These are phyloP conservation scores for Rallus crepitans DNA, from an alignment of 2,797 vertebrate species.

Conservation along the genomic window DNA sequence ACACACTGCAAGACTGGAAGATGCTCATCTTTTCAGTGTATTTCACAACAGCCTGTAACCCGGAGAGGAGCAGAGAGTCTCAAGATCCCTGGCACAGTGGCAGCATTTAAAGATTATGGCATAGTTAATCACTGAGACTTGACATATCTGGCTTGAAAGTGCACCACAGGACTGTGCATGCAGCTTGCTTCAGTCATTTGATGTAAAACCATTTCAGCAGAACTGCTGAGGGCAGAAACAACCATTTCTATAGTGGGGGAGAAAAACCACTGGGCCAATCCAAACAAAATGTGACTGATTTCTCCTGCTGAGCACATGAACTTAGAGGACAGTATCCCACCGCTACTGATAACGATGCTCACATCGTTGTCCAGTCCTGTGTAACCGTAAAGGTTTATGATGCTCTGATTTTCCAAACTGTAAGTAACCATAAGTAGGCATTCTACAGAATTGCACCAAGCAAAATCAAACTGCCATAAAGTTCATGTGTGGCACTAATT, in stretches of 20 bases:
- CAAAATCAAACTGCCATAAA: conserved; percentile 50
- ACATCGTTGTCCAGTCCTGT: not conserved
- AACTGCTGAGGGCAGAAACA: not conserved
- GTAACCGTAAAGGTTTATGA: not conserved
- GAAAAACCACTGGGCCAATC: not conserved
- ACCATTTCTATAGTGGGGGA: not conserved
- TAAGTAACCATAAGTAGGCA: not conserved
- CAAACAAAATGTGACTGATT: not conserved
- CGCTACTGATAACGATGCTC: not conserved
- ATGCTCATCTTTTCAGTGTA: not conserved
- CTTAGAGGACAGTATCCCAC: not conserved
- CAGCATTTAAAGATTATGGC: not conserved
- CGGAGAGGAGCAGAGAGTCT: not conserved
- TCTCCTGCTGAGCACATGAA: not conserved
- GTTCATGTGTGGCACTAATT: conserved; percentile 60
- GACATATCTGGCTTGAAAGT: not conserved
- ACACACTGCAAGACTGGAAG: not conserved
- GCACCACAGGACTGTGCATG: not conserved
- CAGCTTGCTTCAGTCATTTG: not conserved
- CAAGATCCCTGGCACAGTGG: not conserved
- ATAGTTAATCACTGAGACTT: not conserved
- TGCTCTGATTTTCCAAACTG: not conserved
- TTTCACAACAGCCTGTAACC: not conserved
- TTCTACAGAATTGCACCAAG: not conserved
- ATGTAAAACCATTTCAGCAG: not conserved